Evolutionary conservation across 2,888 invertebrate genomes (phyloP).

Genomic region (Osedax frankpressi): DNA sequence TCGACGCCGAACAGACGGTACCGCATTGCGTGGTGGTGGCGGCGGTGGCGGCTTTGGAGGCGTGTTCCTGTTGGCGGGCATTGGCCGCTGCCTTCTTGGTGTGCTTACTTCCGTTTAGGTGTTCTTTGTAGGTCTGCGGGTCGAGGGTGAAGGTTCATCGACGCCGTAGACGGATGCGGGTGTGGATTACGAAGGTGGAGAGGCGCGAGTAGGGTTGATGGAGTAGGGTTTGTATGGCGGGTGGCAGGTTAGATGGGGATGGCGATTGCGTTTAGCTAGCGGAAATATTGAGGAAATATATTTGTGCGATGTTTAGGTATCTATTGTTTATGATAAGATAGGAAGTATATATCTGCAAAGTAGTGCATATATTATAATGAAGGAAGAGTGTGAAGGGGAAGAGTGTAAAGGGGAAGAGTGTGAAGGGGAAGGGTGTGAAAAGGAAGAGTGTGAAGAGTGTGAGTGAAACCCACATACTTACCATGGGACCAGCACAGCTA

Average conservation of each 20-base stretch:
- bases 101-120: conserved; percentile 94
- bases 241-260: not conserved
- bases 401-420: no score
- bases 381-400: no score
- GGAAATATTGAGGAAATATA: no score
- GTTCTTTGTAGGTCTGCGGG: conserved; percentile 72
- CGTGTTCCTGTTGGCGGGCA: conserved; percentile 51
- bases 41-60: conserved; percentile 24
- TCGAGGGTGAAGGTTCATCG: not conserved
- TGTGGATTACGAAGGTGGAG: no score
- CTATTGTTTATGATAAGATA: no score
- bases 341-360: no score
- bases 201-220: not conserved
- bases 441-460: not conserved
- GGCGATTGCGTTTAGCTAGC: no score
- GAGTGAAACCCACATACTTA: conserved; percentile 32
- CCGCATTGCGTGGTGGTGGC: not conserved
- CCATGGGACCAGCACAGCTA: conserved; percentile 84
- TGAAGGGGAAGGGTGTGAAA: not conserved
- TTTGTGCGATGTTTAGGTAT: no score
- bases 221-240: not conserved
- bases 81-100: conserved; percentile 87
- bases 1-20: conserved; percentile 52
- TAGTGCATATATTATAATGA: no score
- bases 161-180: no score